Percentiles rank a stretch among this genome's conserved stretches.
Evolutionary conservation across 2,113 vertebrate genomes (phyloP).

Genomic region (Tricholaema leucomelas): DNA sequence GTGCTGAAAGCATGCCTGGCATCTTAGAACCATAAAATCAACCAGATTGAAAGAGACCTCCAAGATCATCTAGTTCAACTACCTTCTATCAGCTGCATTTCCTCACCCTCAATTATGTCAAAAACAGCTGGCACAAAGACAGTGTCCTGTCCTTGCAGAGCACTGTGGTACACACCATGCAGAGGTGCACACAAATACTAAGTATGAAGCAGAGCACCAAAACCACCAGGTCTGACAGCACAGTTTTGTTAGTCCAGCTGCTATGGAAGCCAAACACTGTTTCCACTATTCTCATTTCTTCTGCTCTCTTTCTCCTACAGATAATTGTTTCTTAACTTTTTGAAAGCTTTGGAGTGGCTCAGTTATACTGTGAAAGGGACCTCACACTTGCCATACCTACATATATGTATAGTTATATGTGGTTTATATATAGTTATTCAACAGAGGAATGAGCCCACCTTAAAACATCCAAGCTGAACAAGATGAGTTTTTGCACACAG

Average conservation of each 20-base stretch:
- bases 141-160: no score
- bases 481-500: neutral
- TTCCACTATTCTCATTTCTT: neutral
- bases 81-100: neutral
- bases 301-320: neutral
- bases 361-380: accelerated
- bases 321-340: neutral
- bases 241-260: no score
- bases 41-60: no score
- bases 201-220: neutral
- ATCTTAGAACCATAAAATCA: no score
- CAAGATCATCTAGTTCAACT: no score
- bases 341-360: neutral
- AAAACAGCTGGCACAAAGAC: neutral
- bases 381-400: neutral
- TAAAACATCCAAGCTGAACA: neutral
- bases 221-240: no score
- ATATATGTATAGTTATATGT: no score
- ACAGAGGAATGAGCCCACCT: neutral
- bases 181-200: neutral
- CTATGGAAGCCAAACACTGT: neutral
- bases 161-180: accelerated
- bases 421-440: neutral
- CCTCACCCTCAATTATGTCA: accelerated
- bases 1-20: neutral